Percentiles rank a stretch among this genome's conserved stretches.
phyloP scores from a whole-genome alignment of 2,888 invertebrate genomes.

The Diarsia dahlii region DNA sequence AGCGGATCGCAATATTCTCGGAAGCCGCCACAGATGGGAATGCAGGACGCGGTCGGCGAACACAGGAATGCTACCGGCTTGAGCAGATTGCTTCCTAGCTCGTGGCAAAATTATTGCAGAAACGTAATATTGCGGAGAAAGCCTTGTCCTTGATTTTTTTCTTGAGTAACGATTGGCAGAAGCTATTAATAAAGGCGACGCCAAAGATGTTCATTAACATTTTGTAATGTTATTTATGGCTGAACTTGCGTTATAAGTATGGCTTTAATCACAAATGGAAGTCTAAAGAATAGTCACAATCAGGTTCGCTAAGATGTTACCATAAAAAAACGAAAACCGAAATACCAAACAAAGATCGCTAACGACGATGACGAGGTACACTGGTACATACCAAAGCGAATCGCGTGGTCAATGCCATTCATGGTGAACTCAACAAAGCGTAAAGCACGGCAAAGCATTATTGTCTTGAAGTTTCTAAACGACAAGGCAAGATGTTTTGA shows the following conservation, averaged over 20 bases:
- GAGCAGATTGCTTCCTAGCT: constrained; percentile 70
- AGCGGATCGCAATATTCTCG: constrained; percentile 83
- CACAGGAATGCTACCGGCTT: constrained; percentile 76
- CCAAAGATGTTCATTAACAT: constrained; percentile 24
- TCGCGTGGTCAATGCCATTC: constrained; percentile 73
- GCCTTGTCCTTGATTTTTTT: constrained; percentile 38
- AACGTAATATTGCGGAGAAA: constrained; percentile 44
- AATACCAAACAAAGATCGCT: constrained; percentile 65
- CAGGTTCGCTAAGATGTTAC: constrained; percentile 28
- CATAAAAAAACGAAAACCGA: constrained; percentile 61
- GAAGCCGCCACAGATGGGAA: constrained; percentile 84
- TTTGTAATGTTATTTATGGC: constrained; percentile 7
- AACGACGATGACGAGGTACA: constrained; percentile 67
- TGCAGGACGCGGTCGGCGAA: constrained; percentile 80
- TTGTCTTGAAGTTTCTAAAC: constrained; percentile 62
- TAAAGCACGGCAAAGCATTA: constrained; percentile 67
- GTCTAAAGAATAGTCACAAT: constrained; percentile 22
- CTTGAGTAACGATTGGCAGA: constrained; percentile 29
- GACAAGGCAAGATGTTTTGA: constrained; percentile 38
- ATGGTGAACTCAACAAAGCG: constrained; percentile 66
- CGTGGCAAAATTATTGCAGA: constrained; percentile 59
- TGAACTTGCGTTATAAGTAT: constrained; percentile 1
- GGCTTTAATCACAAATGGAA: constrained; percentile 2
- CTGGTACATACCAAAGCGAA: constrained; percentile 71
- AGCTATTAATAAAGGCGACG: constrained; percentile 35